Percentiles rank a stretch among this genome's conserved stretches.
These are phyloP conservation scores for Carcinoscorpius rotundicauda DNA, from an alignment of 1,140 invertebrate genomes.

Conservation along the genomic window DNA sequence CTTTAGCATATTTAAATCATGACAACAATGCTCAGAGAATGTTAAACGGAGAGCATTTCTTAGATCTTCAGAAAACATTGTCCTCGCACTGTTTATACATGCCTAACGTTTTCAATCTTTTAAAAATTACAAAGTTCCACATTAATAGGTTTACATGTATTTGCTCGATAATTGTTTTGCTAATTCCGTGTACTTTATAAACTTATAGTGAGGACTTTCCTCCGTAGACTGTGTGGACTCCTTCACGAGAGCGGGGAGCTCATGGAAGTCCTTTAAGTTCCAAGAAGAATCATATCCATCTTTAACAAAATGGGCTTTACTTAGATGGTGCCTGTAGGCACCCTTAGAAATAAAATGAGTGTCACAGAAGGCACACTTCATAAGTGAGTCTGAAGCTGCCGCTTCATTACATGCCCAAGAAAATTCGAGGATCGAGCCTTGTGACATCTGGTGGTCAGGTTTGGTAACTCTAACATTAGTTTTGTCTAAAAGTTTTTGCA, in stretches of 20 bases:
- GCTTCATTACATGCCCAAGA: conserved; percentile 88
- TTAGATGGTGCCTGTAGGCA: conserved; percentile 86
- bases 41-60: too few relatives aligned
- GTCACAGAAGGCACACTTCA: conserved; percentile 93
- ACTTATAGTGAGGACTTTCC: conserved; percentile 90
- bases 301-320: conserved; percentile 92
- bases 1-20: too few relatives aligned
- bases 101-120: too few relatives aligned
- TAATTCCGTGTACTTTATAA: conserved; percentile 89
- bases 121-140: too few relatives aligned
- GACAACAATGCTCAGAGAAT: too few relatives aligned
- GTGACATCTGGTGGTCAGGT: conserved; percentile 32
- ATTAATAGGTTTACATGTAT: conserved; percentile 38
- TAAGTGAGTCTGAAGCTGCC: conserved; percentile 52
- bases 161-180: conserved; percentile 91
- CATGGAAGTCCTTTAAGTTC: background rate
- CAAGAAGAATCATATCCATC: conserved; percentile 55
- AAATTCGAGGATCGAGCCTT: conserved; percentile 71
- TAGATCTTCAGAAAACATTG: too few relatives aligned
- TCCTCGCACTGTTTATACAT: too few relatives aligned
- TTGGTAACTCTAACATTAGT: conserved; percentile 52
- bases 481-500: conserved; percentile 90
- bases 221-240: conserved; percentile 4
- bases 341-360: conserved; percentile 91
- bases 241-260: background rate